phyloP scores from a whole-genome alignment of 2,113 vertebrate species.

The Mesocricetus auratus region DNA sequence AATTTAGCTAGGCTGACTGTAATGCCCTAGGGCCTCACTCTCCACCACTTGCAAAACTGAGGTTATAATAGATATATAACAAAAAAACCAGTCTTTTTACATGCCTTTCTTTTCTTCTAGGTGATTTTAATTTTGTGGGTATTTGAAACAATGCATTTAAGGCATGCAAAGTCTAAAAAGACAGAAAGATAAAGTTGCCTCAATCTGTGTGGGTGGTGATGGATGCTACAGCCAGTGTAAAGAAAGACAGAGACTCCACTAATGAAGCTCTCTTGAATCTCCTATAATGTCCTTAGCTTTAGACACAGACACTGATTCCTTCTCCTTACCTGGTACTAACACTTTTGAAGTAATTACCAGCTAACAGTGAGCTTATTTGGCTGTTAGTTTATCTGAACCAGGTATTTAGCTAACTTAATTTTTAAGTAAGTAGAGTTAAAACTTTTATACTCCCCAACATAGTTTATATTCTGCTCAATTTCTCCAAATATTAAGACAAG shows the following conservation, averaged over 20 bases:
- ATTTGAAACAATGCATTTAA: neutral
- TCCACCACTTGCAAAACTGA: neutral
- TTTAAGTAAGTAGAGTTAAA: constrained; percentile 66
- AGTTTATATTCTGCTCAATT: constrained; percentile 66
- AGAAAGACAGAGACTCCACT: neutral
- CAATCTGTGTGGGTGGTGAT: neutral
- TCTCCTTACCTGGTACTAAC: neutral
- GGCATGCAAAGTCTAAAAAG: neutral
- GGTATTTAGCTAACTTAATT: constrained; percentile 56
- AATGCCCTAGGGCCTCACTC: neutral
- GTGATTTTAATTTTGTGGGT: constrained; percentile 9
- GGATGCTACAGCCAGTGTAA: neutral
- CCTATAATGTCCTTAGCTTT: neutral
- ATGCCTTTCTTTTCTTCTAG: neutral
- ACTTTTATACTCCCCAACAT: constrained; percentile 30
- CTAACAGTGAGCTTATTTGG: neutral
- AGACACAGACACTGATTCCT: neutral
- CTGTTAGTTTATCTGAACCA: neutral
- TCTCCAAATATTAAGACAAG: constrained; percentile 61
- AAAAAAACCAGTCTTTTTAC: neutral
- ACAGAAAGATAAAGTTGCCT: neutral
- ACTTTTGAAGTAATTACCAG: neutral
- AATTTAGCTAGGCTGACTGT: neutral
- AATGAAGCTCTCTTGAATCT: neutral
- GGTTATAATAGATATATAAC: neutral